phyloP scores from a whole-genome alignment of 2,113 vertebrate species.

The Orientallactaga bullata region DNA sequence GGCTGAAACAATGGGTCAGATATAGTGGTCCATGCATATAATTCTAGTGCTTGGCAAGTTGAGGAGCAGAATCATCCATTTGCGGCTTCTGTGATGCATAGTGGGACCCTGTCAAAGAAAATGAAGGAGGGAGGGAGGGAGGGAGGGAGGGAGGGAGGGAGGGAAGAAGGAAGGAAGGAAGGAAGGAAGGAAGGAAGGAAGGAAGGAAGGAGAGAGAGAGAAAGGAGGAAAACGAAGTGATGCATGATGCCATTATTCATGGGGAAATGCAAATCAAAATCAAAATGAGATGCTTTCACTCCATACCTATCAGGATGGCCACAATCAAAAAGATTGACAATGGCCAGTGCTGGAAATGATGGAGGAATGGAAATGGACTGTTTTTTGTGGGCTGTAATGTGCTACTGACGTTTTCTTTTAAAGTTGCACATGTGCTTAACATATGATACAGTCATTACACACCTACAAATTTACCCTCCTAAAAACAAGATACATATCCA shows the following conservation, averaged over 20 bases:
- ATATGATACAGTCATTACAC: slow-evolving; percentile 58
- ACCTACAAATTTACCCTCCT: slow-evolving; percentile 3
- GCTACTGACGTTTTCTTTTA: slow-evolving; percentile 43
- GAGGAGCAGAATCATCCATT: not conserved
- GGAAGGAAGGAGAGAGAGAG: not conserved
- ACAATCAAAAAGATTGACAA: slow-evolving; percentile 50
- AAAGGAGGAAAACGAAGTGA: not conserved
- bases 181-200: not conserved
- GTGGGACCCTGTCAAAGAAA: not conserved
- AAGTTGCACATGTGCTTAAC: slow-evolving; percentile 52
- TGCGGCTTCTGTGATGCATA: not conserved
- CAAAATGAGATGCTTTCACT: slow-evolving; percentile 44
- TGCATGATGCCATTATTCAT: not conserved
- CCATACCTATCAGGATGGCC: not conserved
- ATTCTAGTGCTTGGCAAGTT: not conserved
- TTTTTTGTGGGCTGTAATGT: slow-evolving; percentile 39
- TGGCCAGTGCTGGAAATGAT: slow-evolving; percentile 13
- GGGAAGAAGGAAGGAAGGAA: too few relatives aligned
- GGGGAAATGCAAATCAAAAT: slow-evolving; percentile 54
- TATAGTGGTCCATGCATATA: not conserved
- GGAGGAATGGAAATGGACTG: not conserved
- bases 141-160: not conserved
- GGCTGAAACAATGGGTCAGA: not conserved
- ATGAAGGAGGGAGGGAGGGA: not conserved
- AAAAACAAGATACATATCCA: slow-evolving; percentile 42